Evolutionary conservation across 2,113 vertebrate genomes (phyloP), one percentile per base, ranked within the genome.

Genomic region (Rallus limicola): DNA sequence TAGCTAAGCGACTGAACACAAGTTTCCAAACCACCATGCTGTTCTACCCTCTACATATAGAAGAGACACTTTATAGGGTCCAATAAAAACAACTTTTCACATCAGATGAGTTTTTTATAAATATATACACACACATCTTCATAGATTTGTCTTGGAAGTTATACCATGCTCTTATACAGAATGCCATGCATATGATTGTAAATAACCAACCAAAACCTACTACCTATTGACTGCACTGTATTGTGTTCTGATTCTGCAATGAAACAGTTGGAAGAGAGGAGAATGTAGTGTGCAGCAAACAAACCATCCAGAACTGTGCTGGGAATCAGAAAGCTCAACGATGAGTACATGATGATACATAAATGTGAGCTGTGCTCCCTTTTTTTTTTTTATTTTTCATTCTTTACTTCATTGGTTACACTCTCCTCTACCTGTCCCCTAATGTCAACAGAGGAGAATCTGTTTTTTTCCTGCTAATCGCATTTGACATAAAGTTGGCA

Each of bases 401-500:
- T 69, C 31, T 86, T 91, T 89, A 82, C 31, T 87, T 92, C 48
- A 40, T 28, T 71, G 69, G 20, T 58, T 84, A 62, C 23, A 33
- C 5, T 96, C 68, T 95, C 92, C 84, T 94, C 94, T 95, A 95
- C 87, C 84, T 95, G 81, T 59, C 94, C 94, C 44, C 81, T 84
- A 69, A 91, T 34, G 84, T 91, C 95, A 95, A 40, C 31, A 87
- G 82, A 95, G 77, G 65, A 94, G 63, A 91, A 7, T 75, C 11
- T 83, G 62, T 93, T 83, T 34, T 34, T 63, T 92, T 87, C 70
- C 68, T 70, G 65, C 83, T 97, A 97, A 97, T 93, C 80, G 78
- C 68, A 31, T 96, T 75, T 97, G 96, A 97, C 74, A 2, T 53
- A 46, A 89, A 90, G 77, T 72, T 92, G 90, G 80, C 77, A 96